These are phyloP conservation scores for Agrotis segetum DNA, from an alignment of 2,888 invertebrate species.

Conservation along the genomic window DNA sequence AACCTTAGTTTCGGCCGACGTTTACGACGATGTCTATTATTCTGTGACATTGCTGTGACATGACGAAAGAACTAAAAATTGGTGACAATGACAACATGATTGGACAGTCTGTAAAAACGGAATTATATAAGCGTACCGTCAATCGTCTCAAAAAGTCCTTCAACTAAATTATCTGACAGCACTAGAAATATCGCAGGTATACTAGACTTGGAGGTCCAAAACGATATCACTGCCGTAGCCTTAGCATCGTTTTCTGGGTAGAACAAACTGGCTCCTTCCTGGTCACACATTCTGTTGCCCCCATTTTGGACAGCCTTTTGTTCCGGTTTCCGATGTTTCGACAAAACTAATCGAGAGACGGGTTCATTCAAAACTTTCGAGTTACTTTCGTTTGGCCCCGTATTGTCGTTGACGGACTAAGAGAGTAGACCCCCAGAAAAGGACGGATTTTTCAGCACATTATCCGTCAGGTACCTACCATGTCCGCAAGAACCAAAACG, in stretches of 20 bases:
- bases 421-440: neutral
- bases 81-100: no score
- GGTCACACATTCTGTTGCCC: neutral
- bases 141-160: slow-evolving; percentile 51
- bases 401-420: no score
- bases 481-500: neutral
- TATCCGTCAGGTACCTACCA: neutral
- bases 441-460: neutral
- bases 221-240: slow-evolving; percentile 19
- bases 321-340: no score
- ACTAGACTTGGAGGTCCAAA: slow-evolving; percentile 9
- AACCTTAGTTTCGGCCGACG: no score
- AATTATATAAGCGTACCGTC: slow-evolving; percentile 40
- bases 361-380: no score
- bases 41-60: no score
- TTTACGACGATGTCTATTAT: no score
- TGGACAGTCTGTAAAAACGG: no score
- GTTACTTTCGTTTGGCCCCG: no score
- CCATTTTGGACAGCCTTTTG: no score
- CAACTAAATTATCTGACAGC: slow-evolving; percentile 29
- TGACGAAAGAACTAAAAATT: no score
- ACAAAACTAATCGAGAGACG: no score
- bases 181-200: slow-evolving; percentile 53
- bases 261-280: slow-evolving; percentile 36
- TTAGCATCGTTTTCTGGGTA: slow-evolving; percentile 19